phyloP scores from a whole-genome alignment of 2,888 invertebrate species.

The Panzeria rudis region DNA sequence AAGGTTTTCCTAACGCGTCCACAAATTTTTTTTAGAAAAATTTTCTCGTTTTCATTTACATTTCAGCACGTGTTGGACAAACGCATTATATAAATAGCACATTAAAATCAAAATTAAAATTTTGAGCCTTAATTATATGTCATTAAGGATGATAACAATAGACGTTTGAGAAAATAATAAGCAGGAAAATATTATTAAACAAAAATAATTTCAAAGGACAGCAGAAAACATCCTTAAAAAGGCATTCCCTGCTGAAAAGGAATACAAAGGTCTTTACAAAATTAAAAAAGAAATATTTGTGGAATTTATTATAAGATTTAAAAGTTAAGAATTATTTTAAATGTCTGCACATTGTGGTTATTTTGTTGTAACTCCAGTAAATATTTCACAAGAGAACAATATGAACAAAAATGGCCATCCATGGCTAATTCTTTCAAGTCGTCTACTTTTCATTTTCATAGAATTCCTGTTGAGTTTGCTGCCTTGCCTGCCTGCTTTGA shows the following conservation, averaged over 20 bases:
- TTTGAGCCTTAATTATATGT: too few species aligned
- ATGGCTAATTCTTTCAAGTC: constrained; percentile 10
- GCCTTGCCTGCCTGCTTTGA: constrained; percentile 1
- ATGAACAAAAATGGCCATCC: neutral
- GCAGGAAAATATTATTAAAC: neutral
- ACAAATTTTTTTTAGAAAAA: too few species aligned
- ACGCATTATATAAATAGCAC: too few species aligned
- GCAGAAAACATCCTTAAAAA: neutral
- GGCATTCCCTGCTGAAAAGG: neutral
- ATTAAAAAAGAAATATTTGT: neutral
- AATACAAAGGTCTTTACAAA: neutral
- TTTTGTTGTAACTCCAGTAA: constrained; percentile 7
- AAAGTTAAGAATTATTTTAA: neutral
- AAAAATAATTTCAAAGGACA: neutral
- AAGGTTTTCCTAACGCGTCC: too few species aligned
- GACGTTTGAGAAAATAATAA: neutral
- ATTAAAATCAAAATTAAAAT: too few species aligned
- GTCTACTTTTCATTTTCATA: constrained; percentile 29
- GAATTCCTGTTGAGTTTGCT: constrained; percentile 42
- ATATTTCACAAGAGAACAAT: constrained; percentile 9
- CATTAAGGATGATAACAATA: too few species aligned
- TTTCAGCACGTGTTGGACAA: too few species aligned
- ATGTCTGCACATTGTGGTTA: constrained; percentile 10
- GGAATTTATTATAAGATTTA: constrained; percentile 1
- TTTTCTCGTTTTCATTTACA: too few species aligned